Evolutionary conservation across 2,113 vertebrate species (phyloP).

Genomic region (Podilymbus podiceps): DNA sequence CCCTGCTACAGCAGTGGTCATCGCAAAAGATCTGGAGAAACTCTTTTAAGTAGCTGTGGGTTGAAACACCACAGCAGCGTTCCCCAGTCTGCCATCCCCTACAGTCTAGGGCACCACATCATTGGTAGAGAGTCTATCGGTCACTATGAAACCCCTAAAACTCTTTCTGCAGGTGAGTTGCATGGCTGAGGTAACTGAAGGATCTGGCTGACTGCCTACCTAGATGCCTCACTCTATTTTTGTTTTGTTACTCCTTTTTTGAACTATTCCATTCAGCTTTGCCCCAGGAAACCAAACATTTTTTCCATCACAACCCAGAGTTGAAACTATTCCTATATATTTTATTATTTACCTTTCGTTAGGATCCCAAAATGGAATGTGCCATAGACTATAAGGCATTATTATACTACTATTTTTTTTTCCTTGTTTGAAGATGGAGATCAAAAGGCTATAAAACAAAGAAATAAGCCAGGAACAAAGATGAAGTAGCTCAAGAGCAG

Average conservation of each 20-base stretch:
- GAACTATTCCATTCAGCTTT: neutral
- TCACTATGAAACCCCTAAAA: neutral
- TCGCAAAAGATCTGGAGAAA: neutral
- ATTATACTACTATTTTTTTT: neutral
- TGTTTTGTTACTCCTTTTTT: neutral
- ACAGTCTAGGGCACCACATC: neutral
- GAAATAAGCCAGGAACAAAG: neutral
- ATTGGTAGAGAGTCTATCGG: neutral
- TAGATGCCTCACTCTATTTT: neutral
- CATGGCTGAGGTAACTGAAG: neutral
- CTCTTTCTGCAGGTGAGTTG: neutral
- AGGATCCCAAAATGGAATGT: neutral
- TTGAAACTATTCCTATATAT: neutral
- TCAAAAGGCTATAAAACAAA: neutral
- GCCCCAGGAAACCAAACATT: neutral
- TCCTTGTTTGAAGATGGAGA: neutral
- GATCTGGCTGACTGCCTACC: neutral
- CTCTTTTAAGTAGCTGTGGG: neutral
- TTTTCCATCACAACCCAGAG: neutral
- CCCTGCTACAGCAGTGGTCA: neutral
- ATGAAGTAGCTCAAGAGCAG: neutral
- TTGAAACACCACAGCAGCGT: neutral
- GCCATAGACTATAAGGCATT: neutral
- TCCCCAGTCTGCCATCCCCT: neutral
- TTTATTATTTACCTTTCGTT: neutral